These are phyloP conservation scores for Tetrao urogallus DNA, from an alignment of 2,113 vertebrate species.

Conservation along the genomic window DNA sequence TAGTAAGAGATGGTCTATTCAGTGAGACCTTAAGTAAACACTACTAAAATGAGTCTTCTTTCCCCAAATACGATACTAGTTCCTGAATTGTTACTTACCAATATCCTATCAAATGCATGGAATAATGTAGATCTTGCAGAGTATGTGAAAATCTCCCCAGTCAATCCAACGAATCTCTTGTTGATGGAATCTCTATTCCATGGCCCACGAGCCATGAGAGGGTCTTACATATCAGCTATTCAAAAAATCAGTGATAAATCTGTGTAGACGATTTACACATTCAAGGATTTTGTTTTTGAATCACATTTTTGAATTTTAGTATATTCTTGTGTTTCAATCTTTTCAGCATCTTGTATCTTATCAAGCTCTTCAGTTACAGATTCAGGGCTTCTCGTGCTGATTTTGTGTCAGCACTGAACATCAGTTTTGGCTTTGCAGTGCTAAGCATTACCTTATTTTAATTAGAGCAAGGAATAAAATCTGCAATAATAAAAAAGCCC, in stretches of 20 bases:
- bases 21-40: neutral
- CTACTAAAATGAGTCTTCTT: neutral
- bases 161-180: neutral
- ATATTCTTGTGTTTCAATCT: neutral
- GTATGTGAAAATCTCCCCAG: neutral
- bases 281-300: neutral
- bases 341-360: neutral
- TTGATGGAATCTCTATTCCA: neutral
- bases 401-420: neutral
- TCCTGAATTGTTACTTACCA: neutral
- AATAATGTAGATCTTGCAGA: neutral
- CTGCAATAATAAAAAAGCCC: neutral
- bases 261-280: neutral
- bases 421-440: neutral
- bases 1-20: neutral
- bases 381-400: neutral
- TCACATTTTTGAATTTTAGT: neutral
- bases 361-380: neutral
- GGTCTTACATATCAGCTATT: neutral
- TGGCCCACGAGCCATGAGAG: neutral
- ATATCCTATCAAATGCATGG: neutral
- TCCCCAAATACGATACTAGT: neutral
- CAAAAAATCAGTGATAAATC: neutral
- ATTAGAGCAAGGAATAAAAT: slow-evolving; percentile 30
- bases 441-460: slow-evolving; percentile 32